A percentile compares a stretch with the other conserved stretches of the same genome.
phyloP scores from a whole-genome alignment of 2,113 vertebrate genomes.

The Merops nubicus region DNA sequence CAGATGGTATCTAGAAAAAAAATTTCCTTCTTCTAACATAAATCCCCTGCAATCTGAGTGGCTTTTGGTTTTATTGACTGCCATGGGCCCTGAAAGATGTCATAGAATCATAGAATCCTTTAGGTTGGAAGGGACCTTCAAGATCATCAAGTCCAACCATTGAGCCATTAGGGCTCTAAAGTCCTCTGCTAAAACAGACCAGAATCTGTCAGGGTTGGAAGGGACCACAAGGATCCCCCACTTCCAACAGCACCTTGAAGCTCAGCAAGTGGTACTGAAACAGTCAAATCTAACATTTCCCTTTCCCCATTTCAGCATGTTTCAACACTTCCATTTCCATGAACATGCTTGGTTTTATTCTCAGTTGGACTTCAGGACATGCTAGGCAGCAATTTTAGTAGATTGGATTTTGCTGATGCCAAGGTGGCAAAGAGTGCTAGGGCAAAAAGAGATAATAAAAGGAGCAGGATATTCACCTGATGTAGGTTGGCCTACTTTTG shows the following conservation, averaged over 20 bases:
- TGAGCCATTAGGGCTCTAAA: too few species aligned
- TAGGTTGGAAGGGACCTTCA: too few species aligned
- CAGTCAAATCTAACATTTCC: background rate
- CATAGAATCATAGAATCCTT: too few species aligned
- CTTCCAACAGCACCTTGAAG: background rate
- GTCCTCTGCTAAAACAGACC: too few species aligned
- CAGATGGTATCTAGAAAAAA: background rate
- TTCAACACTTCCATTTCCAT: background rate
- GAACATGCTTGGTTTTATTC: background rate
- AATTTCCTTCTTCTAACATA: background rate
- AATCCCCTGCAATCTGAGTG: background rate
- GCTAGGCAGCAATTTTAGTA: background rate
- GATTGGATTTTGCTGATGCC: background rate
- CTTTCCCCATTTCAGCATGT: background rate
- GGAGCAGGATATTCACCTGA: background rate
- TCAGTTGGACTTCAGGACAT: background rate
- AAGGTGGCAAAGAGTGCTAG: background rate
- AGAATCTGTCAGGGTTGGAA: too few species aligned
- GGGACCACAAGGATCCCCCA: too few species aligned
- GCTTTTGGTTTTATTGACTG: background rate
- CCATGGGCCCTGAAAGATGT: background rate
- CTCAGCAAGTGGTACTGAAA: background rate
- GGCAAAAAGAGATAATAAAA: background rate
- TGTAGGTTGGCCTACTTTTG: background rate
- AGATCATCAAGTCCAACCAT: too few species aligned